Evolutionary conservation across 2,113 vertebrate genomes (phyloP).

Genomic region (Cercocebus atys): DNA sequence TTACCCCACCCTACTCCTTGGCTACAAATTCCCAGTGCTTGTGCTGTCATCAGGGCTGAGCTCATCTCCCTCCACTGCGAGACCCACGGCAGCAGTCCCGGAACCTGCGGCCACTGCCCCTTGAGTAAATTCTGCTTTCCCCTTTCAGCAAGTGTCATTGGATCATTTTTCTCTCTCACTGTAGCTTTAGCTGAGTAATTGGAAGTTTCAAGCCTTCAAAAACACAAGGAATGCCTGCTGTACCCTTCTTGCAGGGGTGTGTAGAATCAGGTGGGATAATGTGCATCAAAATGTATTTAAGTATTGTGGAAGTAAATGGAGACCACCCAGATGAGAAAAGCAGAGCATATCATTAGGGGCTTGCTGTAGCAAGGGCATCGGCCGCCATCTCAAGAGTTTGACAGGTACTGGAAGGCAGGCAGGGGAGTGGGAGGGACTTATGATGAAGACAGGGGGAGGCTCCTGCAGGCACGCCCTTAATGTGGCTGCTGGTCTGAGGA

Average conservation of each 20-base stretch:
- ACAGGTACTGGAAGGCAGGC: background rate
- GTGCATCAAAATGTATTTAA: background rate
- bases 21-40: background rate
- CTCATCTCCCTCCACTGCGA: background rate
- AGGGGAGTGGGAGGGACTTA: background rate
- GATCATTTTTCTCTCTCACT: background rate
- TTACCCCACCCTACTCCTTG: background rate
- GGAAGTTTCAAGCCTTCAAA: background rate
- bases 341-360: background rate
- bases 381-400: rapidly evolving
- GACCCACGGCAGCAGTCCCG: background rate
- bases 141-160: background rate
- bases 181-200: background rate
- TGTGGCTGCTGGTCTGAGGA: background rate
- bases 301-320: background rate
- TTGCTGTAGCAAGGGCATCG: rapidly evolving
- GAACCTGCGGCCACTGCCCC: background rate
- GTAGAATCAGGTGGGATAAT: background rate
- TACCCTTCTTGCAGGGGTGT: background rate
- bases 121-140: background rate
- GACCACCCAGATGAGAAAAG: background rate
- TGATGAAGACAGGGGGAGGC: background rate
- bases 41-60: background rate
- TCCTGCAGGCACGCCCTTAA: background rate
- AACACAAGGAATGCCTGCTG: background rate